These are phyloP conservation scores for Aurelia coerulea DNA, from an alignment of 30 jellyfish, hydroid and myxozoan species.

Conservation along the genomic window DNA sequence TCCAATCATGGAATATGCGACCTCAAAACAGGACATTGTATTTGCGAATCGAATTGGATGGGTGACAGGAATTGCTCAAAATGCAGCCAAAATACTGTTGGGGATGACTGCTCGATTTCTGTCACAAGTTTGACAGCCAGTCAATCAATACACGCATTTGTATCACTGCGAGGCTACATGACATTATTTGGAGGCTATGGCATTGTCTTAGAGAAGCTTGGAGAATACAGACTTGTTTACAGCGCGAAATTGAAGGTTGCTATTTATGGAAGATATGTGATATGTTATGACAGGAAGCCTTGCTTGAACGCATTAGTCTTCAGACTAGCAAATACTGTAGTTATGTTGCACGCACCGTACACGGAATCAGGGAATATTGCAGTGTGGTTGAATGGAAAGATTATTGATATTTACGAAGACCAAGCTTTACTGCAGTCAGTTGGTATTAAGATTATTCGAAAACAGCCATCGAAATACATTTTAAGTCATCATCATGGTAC, in stretches of 20 bases:
- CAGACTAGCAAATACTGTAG: background rate
- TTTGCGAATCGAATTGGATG: slow-evolving; percentile 54
- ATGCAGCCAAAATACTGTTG: slow-evolving; percentile 46
- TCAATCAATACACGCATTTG: slow-evolving; percentile 34
- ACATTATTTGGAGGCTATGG: slow-evolving; percentile 51
- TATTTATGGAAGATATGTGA: slow-evolving; percentile 54
- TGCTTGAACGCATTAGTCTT: slow-evolving; percentile 58
- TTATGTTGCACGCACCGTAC: slow-evolving; percentile 57
- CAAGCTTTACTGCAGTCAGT: background rate
- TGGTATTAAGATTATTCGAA: slow-evolving; percentile 19
- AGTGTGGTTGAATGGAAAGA: slow-evolving; percentile 53
- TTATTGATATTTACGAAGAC: slow-evolving; percentile 28
- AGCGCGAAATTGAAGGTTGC: slow-evolving; percentile 2
- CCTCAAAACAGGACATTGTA: slow-evolving; percentile 32
- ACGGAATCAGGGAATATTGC: background rate
- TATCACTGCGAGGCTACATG: slow-evolving; percentile 38
- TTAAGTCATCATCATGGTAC: background rate
- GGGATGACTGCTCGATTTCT: slow-evolving; percentile 61
- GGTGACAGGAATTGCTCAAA: slow-evolving; percentile 61
- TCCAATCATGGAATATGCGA: slow-evolving; percentile 67
- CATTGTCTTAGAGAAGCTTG: slow-evolving; percentile 28
- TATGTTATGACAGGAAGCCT: slow-evolving; percentile 15
- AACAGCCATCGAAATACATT: slow-evolving; percentile 18
- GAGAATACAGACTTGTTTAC: slow-evolving; percentile 54
- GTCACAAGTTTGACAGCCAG: background rate